Percentiles rank a stretch among this genome's conserved stretches.
phyloP scores from a whole-genome alignment of 23 tunicate genomes.

The Halocynthia aurantium region DNA sequence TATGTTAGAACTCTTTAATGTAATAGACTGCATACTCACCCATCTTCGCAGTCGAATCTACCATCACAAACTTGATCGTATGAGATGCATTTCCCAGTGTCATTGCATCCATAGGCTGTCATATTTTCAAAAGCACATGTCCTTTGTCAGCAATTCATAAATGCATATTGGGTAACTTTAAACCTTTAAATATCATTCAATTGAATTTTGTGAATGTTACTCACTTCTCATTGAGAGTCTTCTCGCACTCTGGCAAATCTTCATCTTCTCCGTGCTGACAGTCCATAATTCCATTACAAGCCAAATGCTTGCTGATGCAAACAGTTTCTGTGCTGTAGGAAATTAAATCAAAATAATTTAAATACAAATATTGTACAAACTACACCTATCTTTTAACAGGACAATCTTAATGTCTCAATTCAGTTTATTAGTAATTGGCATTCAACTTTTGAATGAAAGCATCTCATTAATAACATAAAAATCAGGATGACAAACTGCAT shows the following conservation, averaged over 20 bases:
- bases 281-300: constrained; percentile 65
- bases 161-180: too few relatives aligned
- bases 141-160: too few relatives aligned
- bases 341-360: neutral
- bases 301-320: constrained; percentile 40
- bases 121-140: neutral
- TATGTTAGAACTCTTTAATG: too few relatives aligned
- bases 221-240: neutral
- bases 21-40: constrained; percentile 27
- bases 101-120: constrained; percentile 23
- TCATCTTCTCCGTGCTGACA: constrained; percentile 81
- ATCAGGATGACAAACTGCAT: too few relatives aligned
- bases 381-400: too few relatives aligned
- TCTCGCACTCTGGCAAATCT: constrained; percentile 14
- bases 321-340: constrained; percentile 4
- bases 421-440: too few relatives aligned
- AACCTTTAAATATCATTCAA: too few relatives aligned
- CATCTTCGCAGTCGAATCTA: constrained; percentile 77
- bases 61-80: constrained; percentile 50
- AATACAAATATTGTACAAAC: too few relatives aligned
- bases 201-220: too few relatives aligned
- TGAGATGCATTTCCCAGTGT: constrained; percentile 23
- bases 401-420: too few relatives aligned
- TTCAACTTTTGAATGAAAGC: neutral
- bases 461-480: too few relatives aligned